These are phyloP conservation scores for Pipistrellus nathusii DNA, from an alignment of 2,797 vertebrate genomes.

Conservation along the genomic window DNA sequence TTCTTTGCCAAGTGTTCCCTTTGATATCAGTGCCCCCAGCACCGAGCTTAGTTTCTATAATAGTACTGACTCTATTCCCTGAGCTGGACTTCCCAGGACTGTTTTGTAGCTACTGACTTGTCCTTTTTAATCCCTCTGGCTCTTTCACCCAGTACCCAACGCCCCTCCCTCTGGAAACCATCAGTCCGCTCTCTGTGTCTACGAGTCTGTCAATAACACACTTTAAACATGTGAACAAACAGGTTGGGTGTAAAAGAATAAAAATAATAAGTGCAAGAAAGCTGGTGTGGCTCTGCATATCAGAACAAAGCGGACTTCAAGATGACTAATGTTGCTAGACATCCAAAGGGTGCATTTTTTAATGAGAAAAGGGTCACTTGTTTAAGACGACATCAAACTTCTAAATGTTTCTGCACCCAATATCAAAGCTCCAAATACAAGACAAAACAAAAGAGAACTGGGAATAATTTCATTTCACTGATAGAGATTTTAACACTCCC, in stretches of 20 bases:
- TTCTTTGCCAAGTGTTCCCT: neutral
- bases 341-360: neutral
- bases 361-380: neutral
- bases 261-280: conserved; percentile 3
- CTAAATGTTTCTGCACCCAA: neutral
- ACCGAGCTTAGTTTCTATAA: neutral
- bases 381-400: neutral
- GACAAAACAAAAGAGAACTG: neutral
- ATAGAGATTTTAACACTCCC: neutral
- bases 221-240: neutral
- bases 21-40: no score
- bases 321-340: neutral
- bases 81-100: neutral
- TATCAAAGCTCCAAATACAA: neutral
- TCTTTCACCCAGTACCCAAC: neutral
- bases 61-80: neutral
- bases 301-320: neutral
- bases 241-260: neutral
- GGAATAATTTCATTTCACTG: neutral
- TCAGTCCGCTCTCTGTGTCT: neutral
- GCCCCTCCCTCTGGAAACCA: neutral
- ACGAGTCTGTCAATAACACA: neutral
- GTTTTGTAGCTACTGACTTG: neutral
- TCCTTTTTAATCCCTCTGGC: neutral
- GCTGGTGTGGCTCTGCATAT: neutral